Evolutionary conservation across 2,113 vertebrate species (phyloP).

Genomic region (human): GRCh38 chr14:44921001-44921500

Average conservation of each 20-base stretch:
- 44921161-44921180: not conserved
- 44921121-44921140: not conserved
- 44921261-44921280: not conserved
- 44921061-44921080: not conserved
- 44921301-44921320: not conserved
- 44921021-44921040: not conserved
- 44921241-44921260: not conserved
- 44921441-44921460: too few relatives aligned
- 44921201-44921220: not conserved
- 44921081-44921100: not conserved
- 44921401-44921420: not conserved
- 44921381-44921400: not conserved
- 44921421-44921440: not conserved
- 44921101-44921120: not conserved
- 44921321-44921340: not conserved
- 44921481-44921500: too few relatives aligned
- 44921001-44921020: too few relatives aligned
- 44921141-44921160: not conserved
- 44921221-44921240: not conserved
- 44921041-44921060: not conserved
- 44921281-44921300: not conserved
- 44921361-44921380: not conserved
- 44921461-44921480: too few relatives aligned
- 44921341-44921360: not conserved
- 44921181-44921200: not conserved